phyloP scores from a whole-genome alignment of 2,888 invertebrate species.

The Scaptomyza parva region DNA sequence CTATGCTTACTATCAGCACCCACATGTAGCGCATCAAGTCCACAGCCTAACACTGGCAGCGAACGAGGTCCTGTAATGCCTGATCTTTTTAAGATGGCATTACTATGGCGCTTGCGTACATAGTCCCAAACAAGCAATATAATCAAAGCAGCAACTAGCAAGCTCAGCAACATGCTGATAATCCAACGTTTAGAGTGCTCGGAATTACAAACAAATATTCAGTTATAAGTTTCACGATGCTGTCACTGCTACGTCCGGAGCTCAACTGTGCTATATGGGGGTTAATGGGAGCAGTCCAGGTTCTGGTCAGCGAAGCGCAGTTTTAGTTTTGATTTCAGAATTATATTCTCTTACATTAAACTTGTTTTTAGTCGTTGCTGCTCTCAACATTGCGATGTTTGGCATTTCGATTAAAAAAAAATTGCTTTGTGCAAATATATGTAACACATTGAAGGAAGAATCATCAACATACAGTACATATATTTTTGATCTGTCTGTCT shows the following conservation, averaged over 20 bases:
- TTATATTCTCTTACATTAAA: conserved; percentile 32
- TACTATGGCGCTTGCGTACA: conserved; percentile 51
- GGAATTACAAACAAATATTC: not conserved
- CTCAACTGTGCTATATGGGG: conserved; percentile 43
- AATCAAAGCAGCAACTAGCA: conserved; percentile 47
- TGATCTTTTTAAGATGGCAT: conserved; percentile 39
- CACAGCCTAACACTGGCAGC: conserved; percentile 66
- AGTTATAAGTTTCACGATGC: conserved; percentile 29
- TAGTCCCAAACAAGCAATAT: conserved; percentile 67
- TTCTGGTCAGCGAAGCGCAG: conserved; percentile 47
- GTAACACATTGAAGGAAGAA: no score
- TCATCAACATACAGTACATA: no score
- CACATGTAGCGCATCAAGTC: conserved; percentile 51
- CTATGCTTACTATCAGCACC: conserved; percentile 65
- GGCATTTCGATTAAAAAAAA: not conserved
- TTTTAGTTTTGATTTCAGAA: conserved; percentile 29
- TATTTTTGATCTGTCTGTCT: no score
- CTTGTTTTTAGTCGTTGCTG: conserved; percentile 42
- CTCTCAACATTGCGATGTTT: not conserved
- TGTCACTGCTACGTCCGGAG: conserved; percentile 35
- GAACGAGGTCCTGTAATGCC: conserved; percentile 58
- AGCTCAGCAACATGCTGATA: conserved; percentile 57
- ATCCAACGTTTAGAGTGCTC: not conserved
- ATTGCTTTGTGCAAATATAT: no score
- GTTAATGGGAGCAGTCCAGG: conserved; percentile 3